Evolutionary conservation across 2,113 vertebrate species (phyloP), one percentile per base, ranked within the genome.

Genomic region (Telmatochromis sp.): DNA sequence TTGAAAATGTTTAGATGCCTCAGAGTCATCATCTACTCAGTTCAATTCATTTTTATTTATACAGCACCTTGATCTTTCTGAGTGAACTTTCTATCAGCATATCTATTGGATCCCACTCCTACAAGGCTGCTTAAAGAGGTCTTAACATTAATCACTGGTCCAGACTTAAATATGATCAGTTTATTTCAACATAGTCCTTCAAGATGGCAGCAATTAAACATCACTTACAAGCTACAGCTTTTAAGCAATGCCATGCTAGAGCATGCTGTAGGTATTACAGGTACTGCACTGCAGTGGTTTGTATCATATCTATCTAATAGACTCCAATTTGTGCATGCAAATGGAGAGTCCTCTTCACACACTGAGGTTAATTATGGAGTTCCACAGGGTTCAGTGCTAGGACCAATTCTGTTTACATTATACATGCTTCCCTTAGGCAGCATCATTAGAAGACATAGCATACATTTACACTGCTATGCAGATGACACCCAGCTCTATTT

Each of bases 371-470:
- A 28, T 58, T 58, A 28, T 58, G 55, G 55, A 9, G 55, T 58
- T 0, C 55, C 23, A 57, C 55, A 14, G 55, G 23, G 55, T 58
- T 58, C 13, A 57, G 23, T 57, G 23, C 13, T 57, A 28, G 13
- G 55, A 28, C 55, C 23, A 9, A 5, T 58, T 28, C 23, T 28
- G 13, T 9, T 58, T 58, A 15, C 23, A 5, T 15, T 58, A 58
- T 28, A 58, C 13, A 28, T 15, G 55, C 13, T 58, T 58, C 23
- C 55, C 4, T 9, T 57, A 9, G 13, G 13, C 13, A 28, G 7
- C 0, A 57, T 28, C 14, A 60, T 60, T 0, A 31, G 57, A 58
- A 58, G 26, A 0, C 26, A 31, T 58, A 17, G 57, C 1, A 17
- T 58, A 31, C 26, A 58, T 58, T 31, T 58, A 0, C 57, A 58